phyloP scores from a whole-genome alignment of 2,888 invertebrate species.

The Cantharis rufa region DNA sequence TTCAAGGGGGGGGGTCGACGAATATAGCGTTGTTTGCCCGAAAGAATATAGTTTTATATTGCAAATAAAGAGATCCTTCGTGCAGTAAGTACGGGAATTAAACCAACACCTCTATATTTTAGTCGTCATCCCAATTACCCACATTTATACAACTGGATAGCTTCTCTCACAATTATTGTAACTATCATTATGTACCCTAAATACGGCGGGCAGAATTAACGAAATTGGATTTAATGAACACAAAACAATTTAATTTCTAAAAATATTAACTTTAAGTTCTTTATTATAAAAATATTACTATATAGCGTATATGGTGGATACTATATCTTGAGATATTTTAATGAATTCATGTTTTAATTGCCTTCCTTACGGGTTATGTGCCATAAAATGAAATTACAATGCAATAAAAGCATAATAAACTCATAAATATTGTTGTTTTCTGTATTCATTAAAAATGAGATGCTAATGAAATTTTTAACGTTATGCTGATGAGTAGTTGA shows the following conservation, averaged over 20 bases:
- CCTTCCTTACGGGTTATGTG: constrained; percentile 31
- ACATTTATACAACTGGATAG: background rate
- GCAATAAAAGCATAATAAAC: constrained; percentile 36
- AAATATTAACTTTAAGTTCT: background rate
- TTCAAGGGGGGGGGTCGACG: background rate
- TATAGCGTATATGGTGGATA: background rate
- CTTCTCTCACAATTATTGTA: background rate
- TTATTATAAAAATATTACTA: background rate
- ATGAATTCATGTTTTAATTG: constrained; percentile 24
- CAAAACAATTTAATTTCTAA: background rate
- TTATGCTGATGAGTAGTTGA: constrained; percentile 22
- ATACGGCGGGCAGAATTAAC: background rate
- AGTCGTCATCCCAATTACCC: background rate
- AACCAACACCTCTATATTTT: background rate
- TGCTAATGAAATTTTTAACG: background rate
- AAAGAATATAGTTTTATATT: background rate
- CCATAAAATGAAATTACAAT: constrained; percentile 34
- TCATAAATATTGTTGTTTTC: constrained; percentile 31
- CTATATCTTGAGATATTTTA: constrained; percentile 3
- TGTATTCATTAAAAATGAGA: background rate
- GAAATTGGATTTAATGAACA: background rate
- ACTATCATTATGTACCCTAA: background rate
- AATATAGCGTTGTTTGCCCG: background rate
- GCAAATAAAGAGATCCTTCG: background rate
- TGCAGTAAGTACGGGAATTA: background rate